phyloP scores from a whole-genome alignment of 2,888 invertebrate species.

The Sepioteuthis lessoniana region DNA sequence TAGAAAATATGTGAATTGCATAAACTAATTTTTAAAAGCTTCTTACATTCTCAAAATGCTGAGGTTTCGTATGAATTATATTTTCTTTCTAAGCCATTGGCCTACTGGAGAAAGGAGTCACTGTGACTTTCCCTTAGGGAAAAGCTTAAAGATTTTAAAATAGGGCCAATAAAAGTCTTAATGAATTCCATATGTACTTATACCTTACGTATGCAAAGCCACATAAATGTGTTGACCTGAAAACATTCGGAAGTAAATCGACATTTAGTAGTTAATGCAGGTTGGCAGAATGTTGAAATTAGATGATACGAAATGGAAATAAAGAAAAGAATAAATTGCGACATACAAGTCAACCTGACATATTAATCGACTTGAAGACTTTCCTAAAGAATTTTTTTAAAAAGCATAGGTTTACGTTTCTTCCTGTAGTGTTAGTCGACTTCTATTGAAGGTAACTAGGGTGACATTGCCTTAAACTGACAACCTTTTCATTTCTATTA shows the following conservation, averaged over 20 bases:
- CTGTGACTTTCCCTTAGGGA: not conserved
- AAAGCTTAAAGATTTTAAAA: not conserved
- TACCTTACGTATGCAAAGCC: not conserved
- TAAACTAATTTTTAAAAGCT: not conserved
- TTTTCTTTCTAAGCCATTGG: not conserved
- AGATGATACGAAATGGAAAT: not conserved
- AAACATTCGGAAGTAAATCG: not conserved
- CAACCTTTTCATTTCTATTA: too few species aligned
- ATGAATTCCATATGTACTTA: not conserved
- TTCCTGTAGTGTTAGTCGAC: too few species aligned
- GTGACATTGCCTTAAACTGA: too few species aligned
- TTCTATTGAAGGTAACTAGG: too few species aligned
- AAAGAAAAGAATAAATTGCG: too few species aligned
- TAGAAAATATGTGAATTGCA: not conserved
- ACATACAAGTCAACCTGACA: too few species aligned
- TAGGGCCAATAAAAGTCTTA: not conserved
- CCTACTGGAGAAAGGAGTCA: not conserved
- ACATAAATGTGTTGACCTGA: not conserved
- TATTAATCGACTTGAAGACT: too few species aligned
- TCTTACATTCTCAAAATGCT: not conserved
- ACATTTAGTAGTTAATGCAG: not conserved
- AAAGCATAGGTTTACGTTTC: too few species aligned
- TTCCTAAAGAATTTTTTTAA: too few species aligned
- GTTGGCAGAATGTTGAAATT: not conserved
- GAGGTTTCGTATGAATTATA: not conserved